Evolutionary conservation across 2,113 vertebrate genomes (phyloP).

Genomic region (Dasypus novemcinctus): DNA sequence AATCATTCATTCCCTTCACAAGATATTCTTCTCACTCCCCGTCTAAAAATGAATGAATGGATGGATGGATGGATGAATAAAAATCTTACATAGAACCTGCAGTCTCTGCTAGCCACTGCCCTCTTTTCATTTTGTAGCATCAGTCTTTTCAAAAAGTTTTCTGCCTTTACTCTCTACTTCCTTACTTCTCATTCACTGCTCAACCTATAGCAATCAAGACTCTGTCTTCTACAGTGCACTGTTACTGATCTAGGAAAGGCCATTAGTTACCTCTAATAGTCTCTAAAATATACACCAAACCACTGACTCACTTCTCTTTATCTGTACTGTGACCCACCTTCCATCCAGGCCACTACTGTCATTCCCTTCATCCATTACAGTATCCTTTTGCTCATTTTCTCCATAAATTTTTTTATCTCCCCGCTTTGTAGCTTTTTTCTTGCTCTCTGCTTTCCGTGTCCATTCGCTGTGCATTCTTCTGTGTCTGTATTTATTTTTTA

Average conservation of each 20-base stretch:
- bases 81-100: not conserved
- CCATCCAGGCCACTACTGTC: too few relatives aligned
- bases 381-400: not conserved
- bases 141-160: not conserved
- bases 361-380: not conserved
- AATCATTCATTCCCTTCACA: not conserved
- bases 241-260: not conserved
- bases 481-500: too few relatives aligned
- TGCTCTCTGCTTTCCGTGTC: too few relatives aligned
- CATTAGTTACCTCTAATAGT: conserved; percentile 8
- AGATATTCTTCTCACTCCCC: not conserved
- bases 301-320: not conserved
- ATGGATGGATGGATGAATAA: conserved; percentile 8
- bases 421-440: too few relatives aligned
- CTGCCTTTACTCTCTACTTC: not conserved
- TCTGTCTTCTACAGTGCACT: not conserved
- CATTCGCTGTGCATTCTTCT: too few relatives aligned
- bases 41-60: not conserved
- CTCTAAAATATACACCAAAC: not conserved
- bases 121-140: not conserved
- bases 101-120: not conserved
- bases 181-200: not conserved
- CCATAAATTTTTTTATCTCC: not conserved
- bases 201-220: not conserved
- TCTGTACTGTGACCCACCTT: not conserved